phyloP scores from a whole-genome alignment of 2,888 invertebrate species.

The Torymus aiolomorphi region DNA sequence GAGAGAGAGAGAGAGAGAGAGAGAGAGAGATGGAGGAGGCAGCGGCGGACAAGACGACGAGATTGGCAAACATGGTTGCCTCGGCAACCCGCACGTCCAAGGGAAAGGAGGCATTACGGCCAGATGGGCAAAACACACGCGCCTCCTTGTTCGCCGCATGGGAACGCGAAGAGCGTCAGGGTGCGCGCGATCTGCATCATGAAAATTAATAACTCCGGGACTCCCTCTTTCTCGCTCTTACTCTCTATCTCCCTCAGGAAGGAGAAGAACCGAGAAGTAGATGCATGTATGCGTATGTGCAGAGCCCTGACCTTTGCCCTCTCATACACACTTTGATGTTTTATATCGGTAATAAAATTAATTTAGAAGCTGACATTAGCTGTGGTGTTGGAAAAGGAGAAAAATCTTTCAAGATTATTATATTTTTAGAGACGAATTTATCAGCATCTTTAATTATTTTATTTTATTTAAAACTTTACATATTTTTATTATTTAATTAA shows the following conservation, averaged over 20 bases:
- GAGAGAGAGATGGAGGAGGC: constrained; percentile 14
- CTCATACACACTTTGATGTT: not conserved
- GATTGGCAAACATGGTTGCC: constrained; percentile 58
- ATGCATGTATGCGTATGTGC: not conserved
- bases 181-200: constrained; percentile 34
- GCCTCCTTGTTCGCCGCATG: constrained; percentile 33
- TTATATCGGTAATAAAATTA: constrained; percentile 15
- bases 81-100: constrained; percentile 54
- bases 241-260: too few relatives aligned
- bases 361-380: not conserved
- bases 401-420: too few relatives aligned
- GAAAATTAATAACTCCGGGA: constrained; percentile 52
- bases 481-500: too few relatives aligned
- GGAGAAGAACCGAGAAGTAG: not conserved
- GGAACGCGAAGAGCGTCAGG: not conserved
- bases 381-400: not conserved
- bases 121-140: constrained; percentile 46
- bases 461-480: too few relatives aligned
- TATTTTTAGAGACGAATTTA: too few relatives aligned
- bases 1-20: too few relatives aligned
- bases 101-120: constrained; percentile 10
- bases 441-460: too few relatives aligned
- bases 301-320: too few relatives aligned
- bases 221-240: too few relatives aligned
- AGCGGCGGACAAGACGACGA: constrained; percentile 45